Conservation (phyloP, 2,888 invertebrate genomes). For the Drosophila setosimentum region DNA sequence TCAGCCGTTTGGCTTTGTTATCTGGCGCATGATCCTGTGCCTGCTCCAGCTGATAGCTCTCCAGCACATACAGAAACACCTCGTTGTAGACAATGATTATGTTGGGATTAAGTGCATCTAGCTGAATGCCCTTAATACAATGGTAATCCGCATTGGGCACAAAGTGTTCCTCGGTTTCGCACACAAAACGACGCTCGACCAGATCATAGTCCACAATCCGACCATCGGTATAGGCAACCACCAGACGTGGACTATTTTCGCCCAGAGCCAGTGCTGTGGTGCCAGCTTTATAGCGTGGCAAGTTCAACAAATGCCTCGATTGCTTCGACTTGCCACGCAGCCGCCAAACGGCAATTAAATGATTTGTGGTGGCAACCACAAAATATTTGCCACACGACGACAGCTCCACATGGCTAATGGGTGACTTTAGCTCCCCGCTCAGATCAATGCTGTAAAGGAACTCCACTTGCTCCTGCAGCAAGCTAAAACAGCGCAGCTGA, state of each 20-base stretch:
- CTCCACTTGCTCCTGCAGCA: conserved; percentile 77
- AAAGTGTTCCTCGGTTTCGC: conserved; percentile 85
- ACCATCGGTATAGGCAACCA: conserved; percentile 92
- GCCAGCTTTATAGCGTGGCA: conserved; percentile 90
- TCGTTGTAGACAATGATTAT: conserved; percentile 91
- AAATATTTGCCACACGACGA: conserved; percentile 88
- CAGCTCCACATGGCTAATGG: conserved; percentile 86
- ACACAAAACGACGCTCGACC: conserved; percentile 87
- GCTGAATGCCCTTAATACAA: conserved; percentile 87
- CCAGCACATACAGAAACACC: conserved; percentile 86
- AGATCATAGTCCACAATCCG: conserved; percentile 92
- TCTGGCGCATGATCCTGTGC: conserved; percentile 82
- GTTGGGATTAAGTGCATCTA: conserved; percentile 88
- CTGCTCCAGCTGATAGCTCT: conserved; percentile 45
- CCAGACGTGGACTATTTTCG: conserved; percentile 87
- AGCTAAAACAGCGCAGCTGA: conserved; percentile 84
- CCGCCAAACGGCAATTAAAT: conserved; percentile 89
- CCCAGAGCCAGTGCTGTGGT: conserved; percentile 91
- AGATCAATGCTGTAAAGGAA: conserved; percentile 83
- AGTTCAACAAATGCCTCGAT: conserved; percentile 86
- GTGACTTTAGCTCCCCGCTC: conserved; percentile 86
- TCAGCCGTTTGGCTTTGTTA: conserved; percentile 85
- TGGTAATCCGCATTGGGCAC: conserved; percentile 80
- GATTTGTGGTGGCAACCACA: conserved; percentile 88
- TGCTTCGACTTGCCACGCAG: conserved; percentile 76